Conservation (phyloP, 2,113 vertebrate genomes). For the Clupea harengus region DNA sequence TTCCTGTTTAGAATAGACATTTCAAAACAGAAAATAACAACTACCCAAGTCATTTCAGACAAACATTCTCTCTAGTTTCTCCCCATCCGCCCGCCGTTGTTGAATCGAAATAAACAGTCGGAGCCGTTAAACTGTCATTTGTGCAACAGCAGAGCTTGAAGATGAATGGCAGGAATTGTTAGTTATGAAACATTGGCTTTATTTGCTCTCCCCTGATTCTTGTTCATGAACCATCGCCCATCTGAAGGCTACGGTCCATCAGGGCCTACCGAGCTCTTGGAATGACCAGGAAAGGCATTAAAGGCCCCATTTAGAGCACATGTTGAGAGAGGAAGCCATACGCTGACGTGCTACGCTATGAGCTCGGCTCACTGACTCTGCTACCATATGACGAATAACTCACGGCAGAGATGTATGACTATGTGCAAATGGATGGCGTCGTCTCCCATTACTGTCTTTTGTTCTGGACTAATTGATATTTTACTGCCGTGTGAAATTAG, state of each 20-base stretch:
- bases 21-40: slow-evolving; percentile 16
- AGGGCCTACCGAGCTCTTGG: slow-evolving; percentile 36
- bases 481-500: slow-evolving; percentile 22
- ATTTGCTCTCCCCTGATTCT: slow-evolving; percentile 38
- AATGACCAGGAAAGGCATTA: slow-evolving; percentile 49
- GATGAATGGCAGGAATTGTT: slow-evolving; percentile 38
- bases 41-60: background rate
- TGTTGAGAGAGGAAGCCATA: slow-evolving; percentile 40
- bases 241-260: slow-evolving; percentile 41
- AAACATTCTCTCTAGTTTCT: background rate
- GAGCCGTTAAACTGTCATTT: background rate
- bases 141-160: background rate
- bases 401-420: slow-evolving; percentile 13
- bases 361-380: slow-evolving; percentile 38
- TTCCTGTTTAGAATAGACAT: background rate
- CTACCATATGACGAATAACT: slow-evolving; percentile 40
- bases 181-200: slow-evolving; percentile 44
- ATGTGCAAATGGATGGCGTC: slow-evolving; percentile 34
- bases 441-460: slow-evolving; percentile 32
- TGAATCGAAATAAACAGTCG: background rate
- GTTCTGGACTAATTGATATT: slow-evolving; percentile 37
- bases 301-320: slow-evolving; percentile 48
- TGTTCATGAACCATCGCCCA: slow-evolving; percentile 46
- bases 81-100: background rate
- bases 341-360: slow-evolving; percentile 28